Evolutionary conservation across 2,113 vertebrate species (phyloP).

Genomic region (Ammospiza nelsoni): DNA sequence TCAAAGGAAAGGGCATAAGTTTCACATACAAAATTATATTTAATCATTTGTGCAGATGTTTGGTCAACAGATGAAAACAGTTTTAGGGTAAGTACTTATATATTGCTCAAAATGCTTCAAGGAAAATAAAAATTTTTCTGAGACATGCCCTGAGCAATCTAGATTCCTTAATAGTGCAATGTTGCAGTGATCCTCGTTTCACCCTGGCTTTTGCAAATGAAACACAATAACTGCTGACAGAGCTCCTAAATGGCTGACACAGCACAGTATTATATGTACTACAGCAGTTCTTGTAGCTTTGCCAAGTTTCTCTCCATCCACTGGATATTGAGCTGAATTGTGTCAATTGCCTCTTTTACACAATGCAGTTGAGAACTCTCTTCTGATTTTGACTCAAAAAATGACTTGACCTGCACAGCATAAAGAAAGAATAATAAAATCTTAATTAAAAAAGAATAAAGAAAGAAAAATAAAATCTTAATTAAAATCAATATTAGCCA

Average conservation of each 20-base stretch:
- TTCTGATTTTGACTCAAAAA: slow-evolving; percentile 87
- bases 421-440: not conserved
- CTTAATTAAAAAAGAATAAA: not conserved
- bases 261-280: slow-evolving; percentile 26
- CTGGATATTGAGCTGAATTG: slow-evolving; percentile 87
- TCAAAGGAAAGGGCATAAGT: not conserved
- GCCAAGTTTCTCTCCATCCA: slow-evolving; percentile 88
- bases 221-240: slow-evolving; percentile 50
- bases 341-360: slow-evolving; percentile 86
- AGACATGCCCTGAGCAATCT: slow-evolving; percentile 87
- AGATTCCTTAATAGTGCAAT: slow-evolving; percentile 82
- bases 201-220: slow-evolving; percentile 59
- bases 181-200: slow-evolving; percentile 62
- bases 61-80: slow-evolving; percentile 53
- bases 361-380: slow-evolving; percentile 84
- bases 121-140: slow-evolving; percentile 56
- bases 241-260: slow-evolving; percentile 31
- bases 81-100: slow-evolving; percentile 70
- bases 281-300: slow-evolving; percentile 75
- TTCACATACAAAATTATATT: slow-evolving; percentile 56
- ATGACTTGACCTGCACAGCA: slow-evolving; percentile 82
- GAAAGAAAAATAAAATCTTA: not conserved
- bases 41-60: slow-evolving; percentile 29
- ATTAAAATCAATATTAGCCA: not conserved
- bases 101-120: slow-evolving; percentile 59